phyloP scores from a whole-genome alignment of 2,888 invertebrate species.

The Lottia scabra region DNA sequence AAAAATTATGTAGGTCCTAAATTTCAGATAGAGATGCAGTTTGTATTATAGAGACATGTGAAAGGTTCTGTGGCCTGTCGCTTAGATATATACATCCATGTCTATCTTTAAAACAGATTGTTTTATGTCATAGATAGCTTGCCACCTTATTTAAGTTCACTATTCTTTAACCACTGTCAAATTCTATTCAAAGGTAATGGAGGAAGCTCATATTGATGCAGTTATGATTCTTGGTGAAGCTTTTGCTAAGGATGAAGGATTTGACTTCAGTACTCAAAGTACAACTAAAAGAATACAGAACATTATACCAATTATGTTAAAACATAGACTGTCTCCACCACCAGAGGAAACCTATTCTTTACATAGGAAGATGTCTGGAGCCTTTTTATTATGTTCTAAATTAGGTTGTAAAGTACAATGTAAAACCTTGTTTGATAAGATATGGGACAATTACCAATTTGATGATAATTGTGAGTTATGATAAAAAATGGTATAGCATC shows the following conservation, averaged over 20 bases:
- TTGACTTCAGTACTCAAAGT: slow-evolving; percentile 90
- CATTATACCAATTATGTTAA: slow-evolving; percentile 92
- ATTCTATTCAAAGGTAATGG: slow-evolving; percentile 78
- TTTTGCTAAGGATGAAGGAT: slow-evolving; percentile 81
- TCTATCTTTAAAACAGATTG: no score
- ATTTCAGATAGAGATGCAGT: no score
- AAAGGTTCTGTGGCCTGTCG: no score
- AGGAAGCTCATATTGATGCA: slow-evolving; percentile 94
- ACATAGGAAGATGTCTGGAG: slow-evolving; percentile 95
- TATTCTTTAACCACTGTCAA: not conserved
- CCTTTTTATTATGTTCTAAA: slow-evolving; percentile 91
- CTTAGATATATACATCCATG: no score
- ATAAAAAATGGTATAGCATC: not conserved
- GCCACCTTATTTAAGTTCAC: no score
- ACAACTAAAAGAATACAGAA: slow-evolving; percentile 83
- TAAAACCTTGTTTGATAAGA: slow-evolving; percentile 83
- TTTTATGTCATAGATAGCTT: no score
- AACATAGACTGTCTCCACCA: slow-evolving; percentile 93
- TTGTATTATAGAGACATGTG: no score
- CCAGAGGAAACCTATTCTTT: slow-evolving; percentile 98
- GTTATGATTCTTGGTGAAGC: slow-evolving; percentile 98
- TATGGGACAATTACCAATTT: slow-evolving; percentile 78
- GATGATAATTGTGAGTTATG: slow-evolving; percentile 27
- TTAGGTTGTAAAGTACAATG: slow-evolving; percentile 86
- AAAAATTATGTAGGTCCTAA: no score